Percentiles rank a stretch among this genome's conserved stretches.
These are phyloP conservation scores for Laupala kohalensis DNA, from an alignment of 1,140 invertebrate species.

Conservation along the genomic window DNA sequence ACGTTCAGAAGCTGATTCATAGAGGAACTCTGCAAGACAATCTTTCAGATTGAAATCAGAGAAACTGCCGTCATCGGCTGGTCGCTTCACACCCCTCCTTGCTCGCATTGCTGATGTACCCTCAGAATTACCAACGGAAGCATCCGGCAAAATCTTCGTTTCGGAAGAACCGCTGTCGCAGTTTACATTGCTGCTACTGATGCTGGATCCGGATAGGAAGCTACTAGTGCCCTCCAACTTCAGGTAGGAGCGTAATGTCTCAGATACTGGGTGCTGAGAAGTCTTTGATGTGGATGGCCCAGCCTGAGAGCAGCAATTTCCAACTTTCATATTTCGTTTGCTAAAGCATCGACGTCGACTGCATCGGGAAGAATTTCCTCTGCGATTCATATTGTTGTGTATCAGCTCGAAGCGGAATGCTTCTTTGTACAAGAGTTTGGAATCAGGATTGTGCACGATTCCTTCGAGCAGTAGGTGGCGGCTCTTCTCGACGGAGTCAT, in stretches of 20 bases:
- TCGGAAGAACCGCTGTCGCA: too few relatives aligned
- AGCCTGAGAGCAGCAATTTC: too few relatives aligned
- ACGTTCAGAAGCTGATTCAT: not conserved
- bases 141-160: too few relatives aligned
- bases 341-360: not conserved
- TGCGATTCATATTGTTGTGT: not conserved
- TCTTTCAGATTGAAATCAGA: not conserved
- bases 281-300: not conserved
- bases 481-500: not conserved
- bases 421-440: not conserved
- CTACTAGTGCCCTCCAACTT: not conserved
- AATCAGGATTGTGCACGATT: not conserved
- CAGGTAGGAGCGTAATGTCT: too few relatives aligned
- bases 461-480: not conserved
- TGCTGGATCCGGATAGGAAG: not conserved
- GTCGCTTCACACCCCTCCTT: not conserved
- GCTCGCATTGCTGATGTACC: too few relatives aligned
- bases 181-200: not conserved
- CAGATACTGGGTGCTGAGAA: not conserved
- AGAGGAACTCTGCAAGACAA: not conserved
- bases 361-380: not conserved
- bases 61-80: not conserved
- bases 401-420: not conserved
- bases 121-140: too few relatives aligned
- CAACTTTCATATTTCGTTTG: not conserved